Base-by-base conservation (phyloP, 2,888 invertebrate species). In the Cheilosia urbana region DNA sequence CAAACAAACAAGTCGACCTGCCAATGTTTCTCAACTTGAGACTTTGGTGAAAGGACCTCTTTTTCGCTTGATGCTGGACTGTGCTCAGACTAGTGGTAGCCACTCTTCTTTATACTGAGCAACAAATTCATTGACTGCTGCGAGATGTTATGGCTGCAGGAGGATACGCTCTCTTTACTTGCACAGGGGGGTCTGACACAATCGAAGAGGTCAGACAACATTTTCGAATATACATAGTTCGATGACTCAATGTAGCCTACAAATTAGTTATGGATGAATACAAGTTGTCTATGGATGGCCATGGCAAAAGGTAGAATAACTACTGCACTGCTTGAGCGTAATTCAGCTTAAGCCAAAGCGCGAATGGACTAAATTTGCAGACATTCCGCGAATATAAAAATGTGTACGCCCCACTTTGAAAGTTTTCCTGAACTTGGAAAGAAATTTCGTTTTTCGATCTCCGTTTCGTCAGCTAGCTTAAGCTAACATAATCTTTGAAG, bases 101-200 rank as follows among this genome's bases (percentile, higher is more conserved):
- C 24, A 68, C 30, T 55, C 15, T 9, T 3, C 13, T 17, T n/a
- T 53, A 40, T 9, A 57, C 40, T 51, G 17, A 55, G 49, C 24
- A 71, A 71, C 63, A 19, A 58, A 37, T 79, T 72, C 65, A 71
- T 71, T 79, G 63, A 71, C 65, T 65, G 63, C 51, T 21, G 21
- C 51, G 30, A 40, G 21, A 11, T 40, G 47, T 49, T 21, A 51
- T 42, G 40, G 21, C 19, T 24, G n/a, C 4, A 15, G 15, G 4
- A 34, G 55, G 30, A 30, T 55, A 42, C n/a, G 53, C 42, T 45
- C 2, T n/a, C 19, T 5, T 9, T 30, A 24, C 2, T 27, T 19
- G 13, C 30, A 49, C 65, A 75, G 75, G 42, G 75, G 40, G 57
- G 57, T 49, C 73, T 13, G 17, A 58, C 11, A 17, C 17, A 0